Evolutionary conservation across 2,113 vertebrate genomes (phyloP), one percentile per base, ranked within the genome.

Genomic region (Motacilla tschutschensis): DNA sequence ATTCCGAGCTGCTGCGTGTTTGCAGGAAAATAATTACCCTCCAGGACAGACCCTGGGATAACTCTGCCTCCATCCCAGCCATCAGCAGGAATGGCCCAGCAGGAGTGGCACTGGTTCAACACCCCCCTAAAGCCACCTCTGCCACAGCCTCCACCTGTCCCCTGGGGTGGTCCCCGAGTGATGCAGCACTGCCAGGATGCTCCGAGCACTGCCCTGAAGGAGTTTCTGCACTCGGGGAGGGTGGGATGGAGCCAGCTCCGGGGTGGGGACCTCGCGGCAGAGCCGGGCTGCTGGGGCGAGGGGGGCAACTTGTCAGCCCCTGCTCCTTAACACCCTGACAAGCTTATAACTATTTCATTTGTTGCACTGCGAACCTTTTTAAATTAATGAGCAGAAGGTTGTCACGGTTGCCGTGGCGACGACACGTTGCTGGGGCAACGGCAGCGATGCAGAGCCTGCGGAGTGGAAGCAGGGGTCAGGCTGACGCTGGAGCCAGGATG

Each of bases 371-470:
- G 85, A 96, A 93, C 94, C 93, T 94, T 88, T 91, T 88, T 83
- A 95, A 96, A 95, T 96, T 96, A 95, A 96, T 94, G 95, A 96
- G 91, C 94, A 96, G 75, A 93, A 96, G 95, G 94, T 93, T 95
- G 95, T 96, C 93, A 92, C 66, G 80, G 95, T 93, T 96, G 95
- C 95, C 48, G 88, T 93, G 93, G 95, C 44, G 73, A 96, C 94
- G 74, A 82, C 92, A 79, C 44, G 95, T 96, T 94, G 94, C 95
- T 54, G 33, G 51, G 89, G 95, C 91, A 83, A 95, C 92, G 16
- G 90, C 92, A 82, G 91, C 86, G 55, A 85, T 88, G 93, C 93
- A 76, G 89, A 94, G 87, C 86, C 86, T 70, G 91, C 9, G 5
- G 85, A 89, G 93, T 87, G 91, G 67, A 90, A 94, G 74, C 92